Conservation (phyloP, 2,113 vertebrate species). For the Eclectus roratus region DNA sequence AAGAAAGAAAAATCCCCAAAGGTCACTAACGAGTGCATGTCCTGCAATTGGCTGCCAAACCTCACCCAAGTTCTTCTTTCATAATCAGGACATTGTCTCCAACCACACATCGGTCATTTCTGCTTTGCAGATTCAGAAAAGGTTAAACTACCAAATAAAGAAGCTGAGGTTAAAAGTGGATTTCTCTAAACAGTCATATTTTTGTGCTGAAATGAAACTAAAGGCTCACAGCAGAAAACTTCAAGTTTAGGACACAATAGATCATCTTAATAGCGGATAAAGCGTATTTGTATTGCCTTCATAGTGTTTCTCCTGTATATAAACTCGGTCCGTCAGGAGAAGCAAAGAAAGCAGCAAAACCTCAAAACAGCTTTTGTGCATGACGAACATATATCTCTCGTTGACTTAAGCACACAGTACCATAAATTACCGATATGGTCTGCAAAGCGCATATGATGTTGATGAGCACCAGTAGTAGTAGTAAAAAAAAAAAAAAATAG, state of each 20-base stretch:
- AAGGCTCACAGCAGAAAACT: not conserved
- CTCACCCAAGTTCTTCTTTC: not conserved
- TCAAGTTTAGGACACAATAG: not conserved
- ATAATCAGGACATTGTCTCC: conserved; percentile 41
- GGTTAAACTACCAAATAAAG: conserved; percentile 14
- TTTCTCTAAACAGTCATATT: conserved; percentile 35
- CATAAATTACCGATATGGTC: not conserved
- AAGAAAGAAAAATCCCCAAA: not conserved
- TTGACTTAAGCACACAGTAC: not conserved
- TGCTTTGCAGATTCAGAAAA: conserved; percentile 41
- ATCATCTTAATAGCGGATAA: not conserved
- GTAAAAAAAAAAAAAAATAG: not conserved
- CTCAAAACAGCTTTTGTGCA: not conserved
- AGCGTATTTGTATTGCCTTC: not conserved
- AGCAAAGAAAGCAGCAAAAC: not conserved
- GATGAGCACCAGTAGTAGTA: not conserved
- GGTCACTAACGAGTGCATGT: not conserved
- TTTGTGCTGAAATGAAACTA: conserved; percentile 14
- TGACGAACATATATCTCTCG: not conserved
- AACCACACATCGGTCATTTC: not conserved
- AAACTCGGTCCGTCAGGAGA: not conserved
- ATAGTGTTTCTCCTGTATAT: not conserved
- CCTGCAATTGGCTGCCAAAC: not conserved
- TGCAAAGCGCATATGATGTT: not conserved
- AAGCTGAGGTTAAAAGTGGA: conserved; percentile 6